Base-by-base conservation (phyloP, 1,140 invertebrate species). In the Centruroides vittatus region DNA sequence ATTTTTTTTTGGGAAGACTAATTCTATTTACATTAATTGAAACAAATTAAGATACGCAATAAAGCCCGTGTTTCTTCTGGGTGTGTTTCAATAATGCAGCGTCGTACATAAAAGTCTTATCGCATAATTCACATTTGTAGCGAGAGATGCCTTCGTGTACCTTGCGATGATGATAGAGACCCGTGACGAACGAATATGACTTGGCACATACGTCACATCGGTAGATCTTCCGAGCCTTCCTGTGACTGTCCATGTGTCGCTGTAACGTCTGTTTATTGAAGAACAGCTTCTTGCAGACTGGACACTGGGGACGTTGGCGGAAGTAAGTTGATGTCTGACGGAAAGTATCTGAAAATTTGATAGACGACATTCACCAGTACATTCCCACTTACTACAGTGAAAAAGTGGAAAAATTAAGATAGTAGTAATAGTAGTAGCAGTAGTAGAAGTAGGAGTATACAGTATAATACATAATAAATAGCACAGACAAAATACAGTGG, bases 221-320 rank as follows among this genome's bases (percentile, higher is more conserved):
- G 51, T 63, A 66, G 23, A 50, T 61, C 41, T 66, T 63, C n/a
- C 65, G 59, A 46, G 61, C 23, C 4, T 61, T 8, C 46, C 49
- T 61, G 23, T 66, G 65, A 54, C 61, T 66, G 49, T 66, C 61
- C 23, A 63, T 61, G 50, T 66, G 65, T 55, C 66, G 53, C 13
- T 67, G 64, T 4, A 67, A 57, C 35, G 66, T 67, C 35, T 66
- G 65, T 36, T 67, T 67, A 48, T 66, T 67, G 46, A 62, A 66
- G 50, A 67, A 67, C n/a, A 49, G 59, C 61, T 66, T 65, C 13
- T 64, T 64, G 55, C 66, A 67, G 1, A 67, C 55, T 11, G 63
- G 61, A 58, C 66, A 67, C 35, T 60, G 57, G n/a, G 64, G 64
- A 11, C 64, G 59, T 36, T 41, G 41, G 8, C 41, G 41, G 41